These are phyloP conservation scores for Benthosema pterotum DNA, from an alignment of 2,797 vertebrate genomes.

Conservation along the genomic window DNA sequence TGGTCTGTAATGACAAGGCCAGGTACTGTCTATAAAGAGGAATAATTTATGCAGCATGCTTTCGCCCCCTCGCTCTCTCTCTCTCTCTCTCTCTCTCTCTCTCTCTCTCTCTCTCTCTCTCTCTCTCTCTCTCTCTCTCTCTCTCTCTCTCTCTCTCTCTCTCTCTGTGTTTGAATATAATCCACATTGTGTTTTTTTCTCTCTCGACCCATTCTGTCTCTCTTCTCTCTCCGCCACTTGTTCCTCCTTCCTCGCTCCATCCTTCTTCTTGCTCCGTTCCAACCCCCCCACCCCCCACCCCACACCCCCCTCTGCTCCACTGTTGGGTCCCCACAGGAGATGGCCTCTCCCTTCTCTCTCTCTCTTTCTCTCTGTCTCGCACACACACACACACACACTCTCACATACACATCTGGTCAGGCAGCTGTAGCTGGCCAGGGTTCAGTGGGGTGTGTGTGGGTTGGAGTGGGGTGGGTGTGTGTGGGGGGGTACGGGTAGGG, in stretches of 20 bases:
- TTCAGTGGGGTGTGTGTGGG: conserved; percentile 86
- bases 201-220: conserved; percentile 27
- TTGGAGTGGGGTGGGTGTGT: conserved; percentile 82
- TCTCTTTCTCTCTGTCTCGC: conserved; percentile 65
- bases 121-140: conserved; percentile 12
- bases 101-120: conserved; percentile 32
- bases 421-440: conserved; percentile 97
- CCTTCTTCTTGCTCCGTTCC: conserved; percentile 40
- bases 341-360: conserved; percentile 80
- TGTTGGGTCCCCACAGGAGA: conserved; percentile 92
- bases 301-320: conserved; percentile 88
- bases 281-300: conserved; percentile 79
- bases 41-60: conserved; percentile 34
- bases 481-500: conserved; percentile 86
- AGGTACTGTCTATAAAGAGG: conserved; percentile 39
- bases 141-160: conserved; percentile 9
- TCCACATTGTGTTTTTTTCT: conserved; percentile 10
- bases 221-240: conserved; percentile 47
- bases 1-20: conserved; percentile 65
- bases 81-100: conserved; percentile 1
- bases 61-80: conserved; percentile 10
- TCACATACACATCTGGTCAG: conserved; percentile 91
- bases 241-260: conserved; percentile 41
- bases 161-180: neutral
- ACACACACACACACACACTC: conserved; percentile 79